Base-by-base conservation (phyloP, 2,888 invertebrate species). In the Xestia ashworthii region DNA sequence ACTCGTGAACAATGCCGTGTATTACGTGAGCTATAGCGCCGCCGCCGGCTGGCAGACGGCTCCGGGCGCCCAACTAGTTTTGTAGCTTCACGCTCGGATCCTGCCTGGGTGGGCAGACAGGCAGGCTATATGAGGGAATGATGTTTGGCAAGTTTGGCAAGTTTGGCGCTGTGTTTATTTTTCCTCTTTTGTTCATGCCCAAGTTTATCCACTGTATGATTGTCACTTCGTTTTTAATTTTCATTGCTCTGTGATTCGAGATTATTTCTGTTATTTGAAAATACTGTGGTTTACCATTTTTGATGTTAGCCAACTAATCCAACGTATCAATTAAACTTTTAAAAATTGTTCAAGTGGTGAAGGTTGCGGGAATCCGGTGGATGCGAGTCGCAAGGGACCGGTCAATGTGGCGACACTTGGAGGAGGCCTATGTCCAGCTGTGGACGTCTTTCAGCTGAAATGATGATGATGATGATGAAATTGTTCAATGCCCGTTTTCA, bases 1-100 rank as follows among this genome's bases (percentile, higher is more conserved):
- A 72, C 69, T 81, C 81, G 82, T 88, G 83, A 88, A 88, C 87
- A 88, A 88, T 85, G 75, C 81, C 19, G 46, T n/a, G 78, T 69
- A 80, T 74, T 86, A 80, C 80, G 77, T 83, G 80, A 79, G 69
- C 58, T 72, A 69, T 72, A 82, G 78, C 82, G 78, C 82, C 79
- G 83, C 76, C 82, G 78, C 82, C 79, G 83, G 70, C 60, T 74
- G 73, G 83, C 86, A 86, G 86, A 83, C 80, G 84, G 72, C 44
- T 68, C 74, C 73, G 75, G 62, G 72, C n/a, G 4, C 53, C 76
- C 64, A 86, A 86, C 84, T 77, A 75, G 86, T 84, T 86, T 83
- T 64, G 83, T 71, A 76, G 41, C 85, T 73, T 74, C 60, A 75
- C 60, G 71, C 68, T 64, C 14, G 53, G n/a, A 58, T 74, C 66